These are phyloP conservation scores for Solenopsis fugax DNA, from an alignment of 1,140 invertebrate species.

Conservation along the genomic window DNA sequence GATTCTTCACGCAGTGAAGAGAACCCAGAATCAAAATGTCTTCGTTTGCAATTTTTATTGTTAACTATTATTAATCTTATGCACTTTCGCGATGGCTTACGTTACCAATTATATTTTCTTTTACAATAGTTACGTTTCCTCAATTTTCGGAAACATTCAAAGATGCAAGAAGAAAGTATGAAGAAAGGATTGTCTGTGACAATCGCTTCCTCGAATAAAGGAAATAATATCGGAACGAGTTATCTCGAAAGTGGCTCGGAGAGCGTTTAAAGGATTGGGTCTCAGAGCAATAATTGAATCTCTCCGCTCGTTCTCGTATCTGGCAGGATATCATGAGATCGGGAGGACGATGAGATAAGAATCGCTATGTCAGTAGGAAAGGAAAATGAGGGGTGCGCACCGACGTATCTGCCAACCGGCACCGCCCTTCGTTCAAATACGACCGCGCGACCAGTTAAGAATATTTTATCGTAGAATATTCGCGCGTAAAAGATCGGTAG, in stretches of 20 bases:
- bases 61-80: too few relatives aligned
- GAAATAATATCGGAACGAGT: constrained; percentile 63
- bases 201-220: constrained; percentile 44
- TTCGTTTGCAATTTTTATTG: too few relatives aligned
- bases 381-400: constrained; percentile 47
- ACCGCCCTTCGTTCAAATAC: constrained; percentile 71
- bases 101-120: too few relatives aligned
- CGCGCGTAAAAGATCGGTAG: constrained; percentile 32
- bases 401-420: constrained; percentile 66
- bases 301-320: constrained; percentile 54
- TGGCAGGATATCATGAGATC: constrained; percentile 59
- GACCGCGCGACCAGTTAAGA: constrained; percentile 71
- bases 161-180: constrained; percentile 18
- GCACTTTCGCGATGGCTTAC: too few relatives aligned
- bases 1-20: too few relatives aligned
- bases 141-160: constrained; percentile 1
- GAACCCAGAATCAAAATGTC: too few relatives aligned
- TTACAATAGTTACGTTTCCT: background rate
- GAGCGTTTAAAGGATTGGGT: constrained; percentile 70
- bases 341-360: constrained; percentile 63
- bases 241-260: constrained; percentile 73
- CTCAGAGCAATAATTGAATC: constrained; percentile 64
- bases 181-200: background rate
- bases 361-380: constrained; percentile 54
- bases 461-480: constrained; percentile 82